Base-by-base conservation (phyloP, 2,888 invertebrate species). In the Brachypalpus laphriformis region DNA sequence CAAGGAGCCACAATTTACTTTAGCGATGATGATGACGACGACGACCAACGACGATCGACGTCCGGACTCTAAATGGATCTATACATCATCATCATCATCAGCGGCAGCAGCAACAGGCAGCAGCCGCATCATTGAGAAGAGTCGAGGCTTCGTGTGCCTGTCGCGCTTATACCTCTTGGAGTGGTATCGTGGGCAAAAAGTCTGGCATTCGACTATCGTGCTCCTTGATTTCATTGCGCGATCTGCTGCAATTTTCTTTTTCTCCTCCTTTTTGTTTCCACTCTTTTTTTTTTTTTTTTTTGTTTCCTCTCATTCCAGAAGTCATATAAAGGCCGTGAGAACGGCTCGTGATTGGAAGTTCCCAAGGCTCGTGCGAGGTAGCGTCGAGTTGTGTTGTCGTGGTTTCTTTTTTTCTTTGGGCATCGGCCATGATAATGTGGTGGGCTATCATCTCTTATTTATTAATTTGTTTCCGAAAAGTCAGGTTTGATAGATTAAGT, bases 241-340 rank as follows among this genome's bases (percentile, higher is more conserved):
- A 82, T 82, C 71, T 56, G 49, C 65, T 70, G 85, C 81, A 85
- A 81, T 85, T 81, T 75, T 81, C 59, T 70, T 65, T 25, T 56
- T 70, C 76, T 76, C 25, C 51, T 0, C 34, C 25, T 37, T 56
- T 66, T 34, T n/a, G 14, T 42, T 54, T 25, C 16, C 2, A 45
- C 25, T n/a, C 31, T 40, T 49, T 66, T 66, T 59, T 34, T 25
- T 31, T 22, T 14, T 18, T 80, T 71, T 81, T 49, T 82, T 70
- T 54, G 74, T 68, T 81, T 45, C 59, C 40, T 85, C 75, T 85
- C 85, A 85, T 87, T 87, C 76, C 82, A 86, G 68, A 81, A 88
- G 88, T 88, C 88, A 87, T 88, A 87, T 87, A 87, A 87, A 87
- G 88, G 88, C 87, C 88, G 88, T 88, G 88, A 88, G 88, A 88